A percentile compares a stretch with the other conserved stretches of the same genome.
Conservation (phyloP, 2,797 vertebrate genomes). For the Natrix natrix region DNA sequence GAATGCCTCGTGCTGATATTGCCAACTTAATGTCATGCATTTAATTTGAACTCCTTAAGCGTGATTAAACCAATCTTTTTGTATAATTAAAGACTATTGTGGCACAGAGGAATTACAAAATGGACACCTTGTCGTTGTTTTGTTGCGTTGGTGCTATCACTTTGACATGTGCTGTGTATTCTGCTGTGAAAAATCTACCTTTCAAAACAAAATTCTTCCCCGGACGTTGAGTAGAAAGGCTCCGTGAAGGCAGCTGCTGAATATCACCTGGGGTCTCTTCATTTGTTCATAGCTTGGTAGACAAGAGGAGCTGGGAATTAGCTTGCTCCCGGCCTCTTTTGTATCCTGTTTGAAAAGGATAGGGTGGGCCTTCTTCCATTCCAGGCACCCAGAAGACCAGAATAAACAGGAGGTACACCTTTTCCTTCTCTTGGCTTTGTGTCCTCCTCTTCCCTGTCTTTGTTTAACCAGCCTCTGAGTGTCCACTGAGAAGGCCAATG, state of each 20-base stretch:
- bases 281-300: neutral
- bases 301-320: too few relatives aligned
- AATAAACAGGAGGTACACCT: neutral
- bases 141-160: constrained; percentile 45
- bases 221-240: neutral
- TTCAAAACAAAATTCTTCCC: constrained; percentile 42
- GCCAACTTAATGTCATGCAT: constrained; percentile 69
- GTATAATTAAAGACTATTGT: constrained; percentile 60
- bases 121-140: constrained; percentile 18
- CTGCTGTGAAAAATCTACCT: constrained; percentile 51
- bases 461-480: neutral
- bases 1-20: constrained; percentile 62
- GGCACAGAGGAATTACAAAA: constrained; percentile 55
- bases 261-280: neutral
- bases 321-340: neutral
- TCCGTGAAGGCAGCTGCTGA: neutral
- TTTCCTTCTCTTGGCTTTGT: neutral
- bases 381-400: neutral
- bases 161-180: constrained; percentile 41
- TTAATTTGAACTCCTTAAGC: constrained; percentile 64
- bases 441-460: neutral
- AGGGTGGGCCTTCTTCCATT: neutral
- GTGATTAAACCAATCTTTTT: constrained; percentile 64
- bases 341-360: neutral
- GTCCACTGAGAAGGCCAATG: neutral